Percentiles rank a stretch among this genome's conserved stretches.
These are phyloP conservation scores for Heteronetta atricapilla DNA, from an alignment of 2,113 vertebrate genomes.

Conservation along the genomic window DNA sequence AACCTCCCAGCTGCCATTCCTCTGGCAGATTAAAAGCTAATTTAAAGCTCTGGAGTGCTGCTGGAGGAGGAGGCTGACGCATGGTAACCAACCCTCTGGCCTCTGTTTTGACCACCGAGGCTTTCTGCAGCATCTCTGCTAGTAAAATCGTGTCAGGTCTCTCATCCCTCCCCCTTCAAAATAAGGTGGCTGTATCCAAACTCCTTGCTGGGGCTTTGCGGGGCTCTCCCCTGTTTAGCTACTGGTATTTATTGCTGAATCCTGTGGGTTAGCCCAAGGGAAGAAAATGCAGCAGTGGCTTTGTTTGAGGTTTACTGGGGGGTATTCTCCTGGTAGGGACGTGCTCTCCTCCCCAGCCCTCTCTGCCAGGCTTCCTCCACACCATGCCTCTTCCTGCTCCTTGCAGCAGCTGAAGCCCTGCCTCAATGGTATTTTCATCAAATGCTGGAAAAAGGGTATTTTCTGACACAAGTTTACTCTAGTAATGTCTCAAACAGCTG, in stretches of 20 bases:
- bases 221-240: neutral
- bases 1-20: neutral
- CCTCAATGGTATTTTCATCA: neutral
- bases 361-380: neutral
- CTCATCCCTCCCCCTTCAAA: neutral
- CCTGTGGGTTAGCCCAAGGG: fast-evolving
- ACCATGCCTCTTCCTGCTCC: neutral
- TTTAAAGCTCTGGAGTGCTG: neutral
- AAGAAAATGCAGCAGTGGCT: neutral
- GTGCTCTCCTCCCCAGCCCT: neutral
- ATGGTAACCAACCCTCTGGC: neutral
- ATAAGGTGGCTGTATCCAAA: neutral
- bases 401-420: neutral
- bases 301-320: neutral
- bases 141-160: neutral
- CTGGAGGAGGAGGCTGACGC: neutral
- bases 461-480: neutral
- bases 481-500: neutral
- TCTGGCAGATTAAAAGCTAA: neutral
- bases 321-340: neutral
- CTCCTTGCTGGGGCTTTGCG: too few relatives aligned
- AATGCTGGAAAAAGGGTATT: neutral
- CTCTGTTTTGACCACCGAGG: neutral
- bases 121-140: neutral
- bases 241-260: neutral